phyloP scores from a whole-genome alignment of 1,140 invertebrate species.

The Leptoteleia sp. region DNA sequence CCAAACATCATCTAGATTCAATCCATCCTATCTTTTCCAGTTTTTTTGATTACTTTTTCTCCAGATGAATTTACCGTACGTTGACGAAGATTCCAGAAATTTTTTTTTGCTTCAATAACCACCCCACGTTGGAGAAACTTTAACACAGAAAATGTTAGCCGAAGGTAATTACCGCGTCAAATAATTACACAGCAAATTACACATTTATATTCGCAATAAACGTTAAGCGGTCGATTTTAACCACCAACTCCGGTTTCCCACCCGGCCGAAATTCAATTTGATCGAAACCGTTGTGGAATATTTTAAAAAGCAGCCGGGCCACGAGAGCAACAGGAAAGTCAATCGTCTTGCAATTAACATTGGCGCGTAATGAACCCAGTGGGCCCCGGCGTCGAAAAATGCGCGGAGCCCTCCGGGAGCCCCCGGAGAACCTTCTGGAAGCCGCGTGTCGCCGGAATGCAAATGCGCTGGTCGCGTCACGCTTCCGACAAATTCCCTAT shows the following conservation, averaged over 20 bases:
- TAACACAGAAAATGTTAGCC: too few relatives aligned
- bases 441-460: conserved; percentile 18
- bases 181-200: too few relatives aligned
- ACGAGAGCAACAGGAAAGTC: neutral
- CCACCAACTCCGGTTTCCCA: too few relatives aligned
- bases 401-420: conserved; percentile 25
- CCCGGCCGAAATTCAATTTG: neutral
- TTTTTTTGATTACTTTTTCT: too few relatives aligned
- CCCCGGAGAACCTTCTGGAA: conserved; percentile 14
- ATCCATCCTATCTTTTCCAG: too few relatives aligned
- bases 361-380: conserved; percentile 36
- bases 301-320: too few relatives aligned
- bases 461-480: conserved; percentile 22
- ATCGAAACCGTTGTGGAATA: neutral
- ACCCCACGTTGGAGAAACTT: too few relatives aligned
- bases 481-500: conserved; percentile 41
- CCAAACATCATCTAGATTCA: too few relatives aligned
- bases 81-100: too few relatives aligned
- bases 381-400: conserved; percentile 42
- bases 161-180: too few relatives aligned
- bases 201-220: neutral
- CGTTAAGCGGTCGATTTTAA: neutral
- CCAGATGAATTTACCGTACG: too few relatives aligned
- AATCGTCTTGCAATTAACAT: conserved; percentile 36
- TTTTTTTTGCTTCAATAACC: too few relatives aligned